A percentile compares a stretch with the other conserved stretches of the same genome.
Evolutionary conservation across 2,797 vertebrate species (phyloP).

Genomic region (Neoniphon sammara): DNA sequence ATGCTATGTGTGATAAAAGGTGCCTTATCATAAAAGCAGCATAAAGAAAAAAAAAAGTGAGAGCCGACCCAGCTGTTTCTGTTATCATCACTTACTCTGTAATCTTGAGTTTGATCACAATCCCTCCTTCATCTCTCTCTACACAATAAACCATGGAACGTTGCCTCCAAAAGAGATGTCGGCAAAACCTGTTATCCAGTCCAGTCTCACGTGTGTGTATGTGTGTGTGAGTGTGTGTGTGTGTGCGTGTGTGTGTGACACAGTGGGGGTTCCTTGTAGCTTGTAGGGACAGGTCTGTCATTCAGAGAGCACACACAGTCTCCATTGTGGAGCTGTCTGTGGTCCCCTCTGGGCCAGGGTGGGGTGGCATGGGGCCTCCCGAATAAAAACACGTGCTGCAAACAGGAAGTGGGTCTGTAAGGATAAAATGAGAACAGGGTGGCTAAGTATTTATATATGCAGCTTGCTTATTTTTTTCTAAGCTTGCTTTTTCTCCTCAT

Average conservation of each 20-base stretch:
- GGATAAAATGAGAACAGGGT: constrained; percentile 62
- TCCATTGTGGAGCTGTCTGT: constrained; percentile 73
- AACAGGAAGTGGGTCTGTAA: constrained; percentile 70
- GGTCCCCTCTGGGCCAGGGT: constrained; percentile 69
- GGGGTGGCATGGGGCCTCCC: constrained; percentile 65
- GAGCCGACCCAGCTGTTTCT: not conserved
- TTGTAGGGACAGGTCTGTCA: constrained; percentile 79
- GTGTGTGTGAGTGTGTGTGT: constrained; percentile 31
- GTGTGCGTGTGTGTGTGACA: constrained; percentile 5
- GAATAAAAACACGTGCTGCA: constrained; percentile 77
- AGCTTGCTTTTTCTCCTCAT: not conserved
- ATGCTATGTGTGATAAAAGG: constrained; percentile 9
- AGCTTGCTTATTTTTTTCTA: constrained; percentile 33
- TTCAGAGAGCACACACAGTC: constrained; percentile 77
- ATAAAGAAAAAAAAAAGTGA: not conserved
- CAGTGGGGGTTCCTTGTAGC: constrained; percentile 44
- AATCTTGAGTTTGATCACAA: constrained; percentile 62
- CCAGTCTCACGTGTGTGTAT: constrained; percentile 52
- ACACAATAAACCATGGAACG: constrained; percentile 52
- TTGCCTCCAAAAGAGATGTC: constrained; percentile 62
- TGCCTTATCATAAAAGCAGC: constrained; percentile 17
- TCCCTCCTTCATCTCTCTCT: constrained; percentile 40
- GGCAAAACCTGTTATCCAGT: constrained; percentile 45
- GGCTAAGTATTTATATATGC: constrained; percentile 46
- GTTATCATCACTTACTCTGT: constrained; percentile 44